Evolutionary conservation across 2,888 invertebrate species (phyloP).

Genomic region (Mactromeris polynyma): DNA sequence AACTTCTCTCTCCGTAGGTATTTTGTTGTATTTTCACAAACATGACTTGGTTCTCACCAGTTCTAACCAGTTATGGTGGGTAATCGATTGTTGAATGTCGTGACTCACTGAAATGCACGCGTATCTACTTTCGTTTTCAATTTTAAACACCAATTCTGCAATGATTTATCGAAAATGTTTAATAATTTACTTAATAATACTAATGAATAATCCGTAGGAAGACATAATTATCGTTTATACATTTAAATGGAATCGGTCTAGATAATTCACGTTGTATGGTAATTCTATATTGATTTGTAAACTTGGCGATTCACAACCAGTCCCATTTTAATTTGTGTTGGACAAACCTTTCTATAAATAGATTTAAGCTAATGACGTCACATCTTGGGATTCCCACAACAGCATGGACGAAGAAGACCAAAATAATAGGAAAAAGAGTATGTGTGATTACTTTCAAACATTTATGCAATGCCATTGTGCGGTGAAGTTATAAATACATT

Average conservation of each 20-base stretch:
- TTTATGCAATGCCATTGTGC: background rate
- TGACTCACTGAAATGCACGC: background rate
- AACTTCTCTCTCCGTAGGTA: too few species aligned
- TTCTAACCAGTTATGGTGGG: background rate
- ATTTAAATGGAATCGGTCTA: background rate
- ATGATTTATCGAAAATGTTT: background rate
- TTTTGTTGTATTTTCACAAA: too few species aligned
- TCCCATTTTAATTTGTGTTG: background rate
- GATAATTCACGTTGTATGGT: background rate
- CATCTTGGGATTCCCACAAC: conserved; percentile 8
- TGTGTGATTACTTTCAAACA: background rate
- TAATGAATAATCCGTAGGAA: too few species aligned
- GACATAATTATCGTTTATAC: background rate
- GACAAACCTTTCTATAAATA: background rate
- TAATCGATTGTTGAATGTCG: background rate
- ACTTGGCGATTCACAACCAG: too few species aligned
- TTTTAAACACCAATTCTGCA: background rate
- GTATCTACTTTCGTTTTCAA: background rate
- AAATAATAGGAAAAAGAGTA: background rate
- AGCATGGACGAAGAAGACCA: conserved; percentile 17
- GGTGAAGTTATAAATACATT: background rate
- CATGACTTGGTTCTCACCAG: background rate
- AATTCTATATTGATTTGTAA: too few species aligned
- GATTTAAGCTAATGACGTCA: background rate
- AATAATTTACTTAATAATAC: background rate